Evolutionary conservation across 2,888 invertebrate species (phyloP), one percentile per base, ranked within the genome.

Genomic region (Epinotia nisella): DNA sequence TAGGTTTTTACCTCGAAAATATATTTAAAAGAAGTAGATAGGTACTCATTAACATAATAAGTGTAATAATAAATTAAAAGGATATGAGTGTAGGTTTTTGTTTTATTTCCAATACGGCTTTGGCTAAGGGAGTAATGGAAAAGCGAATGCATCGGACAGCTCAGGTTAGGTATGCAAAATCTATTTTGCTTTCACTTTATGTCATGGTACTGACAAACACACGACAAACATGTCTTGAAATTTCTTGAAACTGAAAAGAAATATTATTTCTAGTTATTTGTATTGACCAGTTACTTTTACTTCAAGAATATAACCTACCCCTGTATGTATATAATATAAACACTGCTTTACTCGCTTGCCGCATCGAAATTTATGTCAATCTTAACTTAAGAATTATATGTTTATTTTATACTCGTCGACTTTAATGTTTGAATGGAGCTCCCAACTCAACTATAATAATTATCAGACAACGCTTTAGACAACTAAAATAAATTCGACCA

Each of bases 21-120:
- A n/a, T n/a, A n/a, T n/a, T n/a, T n/a, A n/a, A n/a, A n/a, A n/a
- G n/a, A n/a, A n/a, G n/a, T n/a, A n/a, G n/a, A n/a, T n/a, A n/a
- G n/a, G n/a, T n/a, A 29, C 11, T 53, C 7, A 19, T 51, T 19
- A 55, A 45, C 45, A 49, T 15, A 17, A 35, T 29, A 45, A 51
- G 17, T 45, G 62, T 49, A 70, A 70, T 58, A 71, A 53, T 53
- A 24, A 29, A 58, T 59, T 66, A 45, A 60, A 65, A 55, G 15
- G 51, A 59, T 58, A 19, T 17, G n/a, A 58, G 41, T 53, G 53
- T 24, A 53, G 71, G 51, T 53, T 59, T 60, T 71, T 66, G 66
- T 66, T 71, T 41, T 58, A 53, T 55, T 71, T 53, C 59, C 39
- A 29, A 60, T 71, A 66, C 29, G 53, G 17, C 39, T 62, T 24